Evolutionary conservation across 1,140 invertebrate genomes (phyloP), one percentile per base, ranked within the genome.

Genomic region (Schmidtea mediterranea): DNA sequence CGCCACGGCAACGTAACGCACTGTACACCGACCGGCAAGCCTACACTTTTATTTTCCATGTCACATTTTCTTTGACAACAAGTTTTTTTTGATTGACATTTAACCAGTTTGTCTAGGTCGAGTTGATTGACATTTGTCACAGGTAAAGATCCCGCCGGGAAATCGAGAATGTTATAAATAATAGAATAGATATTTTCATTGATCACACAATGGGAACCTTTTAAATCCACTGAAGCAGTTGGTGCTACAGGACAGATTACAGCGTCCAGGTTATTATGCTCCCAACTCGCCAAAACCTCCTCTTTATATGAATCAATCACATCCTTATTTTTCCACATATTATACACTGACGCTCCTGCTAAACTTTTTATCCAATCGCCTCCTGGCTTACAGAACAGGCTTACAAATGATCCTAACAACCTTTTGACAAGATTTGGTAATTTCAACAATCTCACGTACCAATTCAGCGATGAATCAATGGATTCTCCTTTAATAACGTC

Each of bases 141-240:
- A 32, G 60, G 61, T 9, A 64, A 39, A 46, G 45, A 49, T 1
- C 62, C 62, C 36, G 58, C 56, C 13, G 62, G 59, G 46, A 56
- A 64, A 49, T 64, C 56, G 13, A 62, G 43, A 15, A 58, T 3
- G 49, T 64, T 64, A 47, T 57, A 64, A 21, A 61, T 24, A 48
- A 22, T 32, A 13, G 38, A 2, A 37, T 48, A 48, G 15, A 21
- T 19, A 5, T 18, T 32, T 48, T 15, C 15, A 18, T 37, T 40
- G 3, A 32, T 18, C 9, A 13, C 6, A 40, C 19, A 37, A 6
- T 32, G 5, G 26, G 26, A 32, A 32, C 26, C 26, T 32, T 32
- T 32, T 32, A 32, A 32, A 32, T 32, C 10, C 2, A 24, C 2
- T 18, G 46, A 3, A 6, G 10, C 26, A 32, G 18, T n/a, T 18